Evolutionary conservation across 2,888 invertebrate genomes (phyloP), one percentile per base, ranked within the genome.

Genomic region (Ariolimax columbianus): DNA sequence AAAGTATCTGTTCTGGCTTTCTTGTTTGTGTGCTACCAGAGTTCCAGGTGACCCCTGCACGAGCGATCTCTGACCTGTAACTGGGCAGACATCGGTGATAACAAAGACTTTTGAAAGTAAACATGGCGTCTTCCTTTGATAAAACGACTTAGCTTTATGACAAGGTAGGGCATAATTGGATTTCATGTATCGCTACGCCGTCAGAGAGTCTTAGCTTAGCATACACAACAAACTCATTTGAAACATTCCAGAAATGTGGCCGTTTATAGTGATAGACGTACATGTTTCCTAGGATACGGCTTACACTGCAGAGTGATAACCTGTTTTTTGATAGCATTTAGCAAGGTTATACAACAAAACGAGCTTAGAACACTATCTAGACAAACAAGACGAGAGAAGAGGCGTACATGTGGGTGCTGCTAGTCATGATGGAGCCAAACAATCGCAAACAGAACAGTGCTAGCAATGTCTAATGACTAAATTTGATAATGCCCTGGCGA

Each of bases 11-110:
- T 66, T 43, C 79, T 43, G n/a, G 55, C 40, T 9, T 36, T 1
- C 47, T 66, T 30, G n/a, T 55, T 55, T 55, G 55, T 40, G 38
- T 38, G 55, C 38, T 47, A 23, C 36, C 26, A 11, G 30, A 79
- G 3, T 66, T 43, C 81, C 81, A 81, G 81, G 40, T 81, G 81
- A 81, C 81, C 70, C 80, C 36, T 2, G 81, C 81, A 81, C 81
- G 81, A 70, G 81, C 81, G 36, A 81, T 72, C 81, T 23, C 14
- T 81, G 81, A 51, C 70, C 81, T n/a, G 9, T 3, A 26, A 38
- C 51, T 2, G 47, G 70, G 40, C 55, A 70, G 36, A 72, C 81
- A 81, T 33, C 36, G 0, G 38, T n/a, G 81, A 81, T 81, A 81
- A 81, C 36, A 47, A 70, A 40, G 72, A 40, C 79, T 51, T 70